Percentiles rank a stretch among this genome's conserved stretches.
phyloP scores from a whole-genome alignment of 64 coral and sea anemone species.

The Trachythela sp. region DNA sequence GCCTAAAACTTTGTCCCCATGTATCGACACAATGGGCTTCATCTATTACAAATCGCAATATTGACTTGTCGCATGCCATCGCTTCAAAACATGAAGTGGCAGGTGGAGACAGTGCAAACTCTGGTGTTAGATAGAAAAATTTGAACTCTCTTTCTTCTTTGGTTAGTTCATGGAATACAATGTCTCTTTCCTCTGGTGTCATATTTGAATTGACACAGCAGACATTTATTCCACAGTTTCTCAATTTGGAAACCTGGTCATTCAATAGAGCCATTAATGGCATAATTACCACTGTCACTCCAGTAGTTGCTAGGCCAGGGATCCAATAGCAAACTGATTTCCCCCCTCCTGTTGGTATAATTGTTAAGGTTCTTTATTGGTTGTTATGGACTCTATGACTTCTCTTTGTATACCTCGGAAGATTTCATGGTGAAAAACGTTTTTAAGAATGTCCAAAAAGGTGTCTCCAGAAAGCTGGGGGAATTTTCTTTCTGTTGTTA shows the following conservation, averaged over 20 bases:
- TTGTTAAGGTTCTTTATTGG: neutral
- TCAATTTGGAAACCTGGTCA: neutral
- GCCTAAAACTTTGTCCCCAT: conserved; percentile 35
- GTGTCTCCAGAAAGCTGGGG: neutral
- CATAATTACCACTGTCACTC: neutral
- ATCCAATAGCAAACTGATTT: conserved; percentile 19
- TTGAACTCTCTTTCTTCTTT: neutral
- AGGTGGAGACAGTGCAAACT: neutral
- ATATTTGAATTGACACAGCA: neutral
- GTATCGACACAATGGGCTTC: conserved; percentile 31
- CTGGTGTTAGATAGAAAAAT: conserved; percentile 12
- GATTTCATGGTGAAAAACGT: neutral
- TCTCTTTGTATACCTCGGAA: conserved; percentile 1
- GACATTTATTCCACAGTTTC: neutral
- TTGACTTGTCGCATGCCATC: neutral
- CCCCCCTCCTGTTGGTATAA: conserved; percentile 1
- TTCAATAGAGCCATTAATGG: neutral
- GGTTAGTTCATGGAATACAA: neutral
- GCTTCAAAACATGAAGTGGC: neutral
- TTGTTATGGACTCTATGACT: neutral
- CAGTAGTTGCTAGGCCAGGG: neutral
- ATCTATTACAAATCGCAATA: conserved; percentile 17
- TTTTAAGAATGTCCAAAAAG: neutral
- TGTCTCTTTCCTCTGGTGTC: neutral
- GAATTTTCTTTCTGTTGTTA: neutral